Evolutionary conservation across 2,113 vertebrate genomes (phyloP), one percentile per base, ranked within the genome.

Genomic region (Siniperca knerii): DNA sequence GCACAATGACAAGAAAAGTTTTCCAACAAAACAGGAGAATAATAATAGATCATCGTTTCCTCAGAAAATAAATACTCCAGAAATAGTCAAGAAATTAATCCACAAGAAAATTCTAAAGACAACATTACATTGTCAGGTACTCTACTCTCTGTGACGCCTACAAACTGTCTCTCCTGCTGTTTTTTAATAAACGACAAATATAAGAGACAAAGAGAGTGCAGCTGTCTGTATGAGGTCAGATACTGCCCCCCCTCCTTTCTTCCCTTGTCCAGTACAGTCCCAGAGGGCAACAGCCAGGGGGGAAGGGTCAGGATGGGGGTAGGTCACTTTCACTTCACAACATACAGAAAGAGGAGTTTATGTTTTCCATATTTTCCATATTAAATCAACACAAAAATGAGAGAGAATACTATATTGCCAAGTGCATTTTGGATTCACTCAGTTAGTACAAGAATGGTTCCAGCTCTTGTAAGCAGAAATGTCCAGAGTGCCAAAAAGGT

Each of bases 161-260:
- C 40, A 75, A 23, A 37, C 20, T 33, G 21, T 6, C 11, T 62
- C 15, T 60, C 6, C n/a, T 67, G 48, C 84, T 83, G 55, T 81
- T 86, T 82, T 87, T 69, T 5, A 76, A 50, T 29, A 15, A 73
- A 75, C 16, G 60, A 66, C 54, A 16, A 58, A 86, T 21, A 77
- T 70, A 72, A 75, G 35, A 75, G 72, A 83, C 85, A 77, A 83
- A 84, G 77, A 64, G 62, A 81, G 46, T 50, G 84, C 93, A 94
- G 93, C 93, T 93, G 91, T 83, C 40, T 61, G 40, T n/a, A 25
- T 88, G 76, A 92, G 87, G 84, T 90, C 90, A 90, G 55, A 81
- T 74, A 65, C 66, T 58, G 37, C 33, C 69, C 33, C 64, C 76
- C 62, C 35, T 29, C 29, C 54, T 57, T 54, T 72, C 40, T 66